Evolutionary conservation across 1,140 invertebrate genomes (phyloP).

Genomic region (Neotoxoptera formosana): DNA sequence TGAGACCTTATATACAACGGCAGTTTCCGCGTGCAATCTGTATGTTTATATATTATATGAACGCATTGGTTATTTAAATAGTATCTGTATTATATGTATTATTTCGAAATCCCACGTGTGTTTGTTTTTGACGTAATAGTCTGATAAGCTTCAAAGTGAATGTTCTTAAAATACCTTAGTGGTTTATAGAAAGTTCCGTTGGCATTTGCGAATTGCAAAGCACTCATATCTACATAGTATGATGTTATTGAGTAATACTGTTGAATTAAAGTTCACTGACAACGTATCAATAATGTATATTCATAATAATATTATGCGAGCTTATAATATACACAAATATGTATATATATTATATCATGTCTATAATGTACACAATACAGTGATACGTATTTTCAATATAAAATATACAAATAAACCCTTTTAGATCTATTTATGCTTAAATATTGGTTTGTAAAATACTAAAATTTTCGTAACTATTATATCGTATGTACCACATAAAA

Average conservation of each 20-base stretch:
- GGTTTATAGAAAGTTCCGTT: slow-evolving; percentile 21
- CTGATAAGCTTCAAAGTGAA: slow-evolving; percentile 14
- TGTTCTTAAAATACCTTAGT: neutral
- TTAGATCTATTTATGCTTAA: neutral
- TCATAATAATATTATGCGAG: neutral
- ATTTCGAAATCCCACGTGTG: neutral
- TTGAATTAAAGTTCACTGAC: slow-evolving; percentile 2
- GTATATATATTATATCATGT: neutral
- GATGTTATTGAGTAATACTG: neutral
- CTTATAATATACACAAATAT: neutral
- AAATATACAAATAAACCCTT: neutral
- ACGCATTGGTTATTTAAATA: neutral
- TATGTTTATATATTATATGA: neutral
- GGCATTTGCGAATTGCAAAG: neutral
- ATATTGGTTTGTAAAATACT: neutral
- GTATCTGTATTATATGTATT: neutral
- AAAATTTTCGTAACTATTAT: neutral
- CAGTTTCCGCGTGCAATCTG: neutral
- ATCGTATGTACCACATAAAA: neutral
- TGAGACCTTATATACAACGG: neutral
- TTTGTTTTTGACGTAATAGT: neutral
- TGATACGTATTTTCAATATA: neutral
- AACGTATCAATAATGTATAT: neutral
- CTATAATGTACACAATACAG: neutral
- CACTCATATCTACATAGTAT: neutral